These are phyloP conservation scores for Dermatemys mawii DNA, from an alignment of 2,113 vertebrate species.

Conservation along the genomic window DNA sequence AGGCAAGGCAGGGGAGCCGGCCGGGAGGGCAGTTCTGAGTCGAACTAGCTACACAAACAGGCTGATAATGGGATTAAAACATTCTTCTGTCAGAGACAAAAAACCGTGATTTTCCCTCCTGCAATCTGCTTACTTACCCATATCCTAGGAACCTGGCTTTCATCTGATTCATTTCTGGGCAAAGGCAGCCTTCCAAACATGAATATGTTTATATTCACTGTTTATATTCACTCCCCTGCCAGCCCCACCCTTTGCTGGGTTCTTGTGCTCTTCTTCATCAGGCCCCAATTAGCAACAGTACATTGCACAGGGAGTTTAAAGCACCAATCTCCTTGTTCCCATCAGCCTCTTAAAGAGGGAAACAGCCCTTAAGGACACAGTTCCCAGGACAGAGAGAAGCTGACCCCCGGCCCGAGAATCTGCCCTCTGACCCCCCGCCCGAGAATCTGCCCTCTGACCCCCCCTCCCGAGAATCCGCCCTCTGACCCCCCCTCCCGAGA, in stretches of 20 bases:
- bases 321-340: not conserved
- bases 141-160: slow-evolving; percentile 26
- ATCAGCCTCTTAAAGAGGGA: not conserved
- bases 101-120: not conserved
- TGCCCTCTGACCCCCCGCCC: slow-evolving; percentile 65
- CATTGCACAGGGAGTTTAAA: not conserved
- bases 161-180: slow-evolving; percentile 12
- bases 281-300: not conserved
- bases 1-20: slow-evolving; percentile 23
- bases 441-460: slow-evolving; percentile 72
- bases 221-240: not conserved
- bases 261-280: not conserved
- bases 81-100: not conserved
- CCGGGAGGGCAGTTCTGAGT: not conserved
- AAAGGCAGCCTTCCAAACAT: slow-evolving; percentile 3
- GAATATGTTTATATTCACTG: too few species aligned
- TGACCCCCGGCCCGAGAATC: slow-evolving; percentile 78
- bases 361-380: not conserved
- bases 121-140: slow-evolving; percentile 7
- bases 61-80: not conserved
- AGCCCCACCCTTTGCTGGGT: not conserved
- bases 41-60: slow-evolving; percentile 9
- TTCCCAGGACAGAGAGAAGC: not conserved
- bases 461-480: slow-evolving; percentile 28
- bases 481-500: slow-evolving; percentile 63